Percentiles rank a stretch among this genome's conserved stretches.
phyloP scores from a whole-genome alignment of 2,113 vertebrate genomes.

The Stegastes partitus region DNA sequence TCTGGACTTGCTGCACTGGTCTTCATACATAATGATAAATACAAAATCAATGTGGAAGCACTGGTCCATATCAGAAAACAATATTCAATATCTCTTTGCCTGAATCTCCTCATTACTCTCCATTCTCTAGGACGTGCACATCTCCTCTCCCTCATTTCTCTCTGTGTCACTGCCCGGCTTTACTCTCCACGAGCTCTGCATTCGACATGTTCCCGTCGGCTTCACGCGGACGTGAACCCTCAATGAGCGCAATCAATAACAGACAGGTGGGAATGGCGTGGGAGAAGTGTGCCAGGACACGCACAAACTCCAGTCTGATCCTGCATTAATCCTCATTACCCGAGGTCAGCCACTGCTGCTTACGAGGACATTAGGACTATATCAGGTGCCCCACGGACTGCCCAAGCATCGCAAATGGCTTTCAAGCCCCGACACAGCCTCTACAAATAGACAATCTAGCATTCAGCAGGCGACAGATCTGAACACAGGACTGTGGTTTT shows the following conservation, averaged over 20 bases:
- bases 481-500: neutral
- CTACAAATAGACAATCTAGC: slow-evolving; percentile 64
- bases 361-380: slow-evolving; percentile 59
- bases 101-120: neutral
- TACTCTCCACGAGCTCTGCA: slow-evolving; percentile 28
- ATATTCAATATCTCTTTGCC: slow-evolving; percentile 22
- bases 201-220: slow-evolving; percentile 47
- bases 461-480: slow-evolving; percentile 34
- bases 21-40: slow-evolving; percentile 36
- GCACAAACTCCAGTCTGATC: slow-evolving; percentile 60
- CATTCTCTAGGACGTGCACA: neutral
- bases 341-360: slow-evolving; percentile 48
- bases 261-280: slow-evolving; percentile 35
- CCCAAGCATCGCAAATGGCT: slow-evolving; percentile 47
- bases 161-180: slow-evolving; percentile 8
- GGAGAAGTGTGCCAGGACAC: slow-evolving; percentile 48
- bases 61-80: slow-evolving; percentile 26
- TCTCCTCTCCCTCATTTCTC: slow-evolving; percentile 7
- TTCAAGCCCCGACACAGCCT: slow-evolving; percentile 36
- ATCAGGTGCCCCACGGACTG: slow-evolving; percentile 36
- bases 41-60: slow-evolving; percentile 21
- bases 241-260: slow-evolving; percentile 66
- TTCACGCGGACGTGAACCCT: slow-evolving; percentile 33
- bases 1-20: neutral
- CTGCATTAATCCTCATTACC: slow-evolving; percentile 80